Evolutionary conservation across 2,113 vertebrate genomes (phyloP).

Genomic region (Neolamprologus variostigma): DNA sequence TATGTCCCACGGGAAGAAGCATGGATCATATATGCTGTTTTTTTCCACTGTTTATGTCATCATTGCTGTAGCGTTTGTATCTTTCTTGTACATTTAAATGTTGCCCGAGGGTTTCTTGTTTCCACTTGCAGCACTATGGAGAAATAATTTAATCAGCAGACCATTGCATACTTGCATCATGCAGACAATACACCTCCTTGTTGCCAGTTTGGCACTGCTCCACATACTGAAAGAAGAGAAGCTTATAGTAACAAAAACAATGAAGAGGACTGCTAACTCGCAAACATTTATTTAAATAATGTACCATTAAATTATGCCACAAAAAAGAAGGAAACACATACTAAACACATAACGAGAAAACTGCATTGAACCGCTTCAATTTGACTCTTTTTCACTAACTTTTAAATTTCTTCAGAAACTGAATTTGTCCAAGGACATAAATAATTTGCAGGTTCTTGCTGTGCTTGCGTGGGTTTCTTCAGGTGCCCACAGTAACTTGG

Average conservation of each 20-base stretch:
- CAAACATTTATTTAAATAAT: not conserved
- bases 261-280: not conserved
- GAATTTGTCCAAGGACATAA: not conserved
- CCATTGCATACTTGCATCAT: not conserved
- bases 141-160: not conserved
- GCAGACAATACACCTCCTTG: not conserved
- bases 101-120: not conserved
- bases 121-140: not conserved
- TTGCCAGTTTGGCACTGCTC: not conserved
- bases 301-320: not conserved
- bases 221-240: not conserved
- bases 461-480: not conserved
- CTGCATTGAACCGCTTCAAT: not conserved
- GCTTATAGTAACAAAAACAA: not conserved
- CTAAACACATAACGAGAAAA: not conserved
- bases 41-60: not conserved
- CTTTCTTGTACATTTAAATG: not conserved
- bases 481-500: not conserved
- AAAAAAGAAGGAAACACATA: not conserved
- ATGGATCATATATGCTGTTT: not conserved
- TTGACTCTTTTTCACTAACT: not conserved
- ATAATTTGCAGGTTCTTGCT: not conserved
- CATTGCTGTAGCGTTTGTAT: not conserved
- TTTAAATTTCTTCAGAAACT: not conserved
- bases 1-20: not conserved